Base-by-base conservation (phyloP, 2,113 vertebrate genomes). In the Hippocampus guttulatus region DNA sequence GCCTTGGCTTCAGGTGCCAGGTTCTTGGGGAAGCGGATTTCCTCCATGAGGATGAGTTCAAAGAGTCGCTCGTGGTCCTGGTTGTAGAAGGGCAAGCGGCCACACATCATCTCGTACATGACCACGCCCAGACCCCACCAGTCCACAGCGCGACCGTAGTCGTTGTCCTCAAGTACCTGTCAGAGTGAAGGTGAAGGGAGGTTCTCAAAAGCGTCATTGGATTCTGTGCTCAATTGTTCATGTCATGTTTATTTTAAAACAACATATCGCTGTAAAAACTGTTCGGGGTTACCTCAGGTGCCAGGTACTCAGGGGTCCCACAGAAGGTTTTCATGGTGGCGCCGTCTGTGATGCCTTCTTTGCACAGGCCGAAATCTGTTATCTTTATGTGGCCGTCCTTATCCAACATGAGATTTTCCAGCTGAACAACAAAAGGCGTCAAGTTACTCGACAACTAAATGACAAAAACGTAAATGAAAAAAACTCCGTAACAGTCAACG, bases 271-370 rank as follows among this genome's bases (percentile, higher is more conserved):
- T 38, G 66, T 23, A 20, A n/a, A n/a, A 52, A n/a, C 9, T 43
- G 16, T 23, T 10, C 10, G 15, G 6, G 47, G 2, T 79, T 89
- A 98, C 97, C 94, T 98, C 96, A 7, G 97, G 97, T 33, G 97
- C 97, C 75, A 99, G 93, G 88, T 98, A 99, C 89, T 99, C 96
- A 0, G 97, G 97, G 5, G 96, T 99, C 74, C 97, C 97, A 66
- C 97, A 99, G 82, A 99, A 99, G n/a, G 97, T 99, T 90, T 96
- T 98, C 97, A 98, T 99, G 16, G 97, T 99, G 82, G 96, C 97
- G 0, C 96, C 96, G 12, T 98, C 96, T 67, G 96, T 98, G 84
- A 99, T 97, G 52, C 97, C 97, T 87, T 99, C 97, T 91, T 99
- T 99, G 90, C 97, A 98, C 54, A 98, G 90, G 21, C 97, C 97